Evolutionary conservation across 2,797 vertebrate species (phyloP).

Genomic region (Eulemur coronatus): DNA sequence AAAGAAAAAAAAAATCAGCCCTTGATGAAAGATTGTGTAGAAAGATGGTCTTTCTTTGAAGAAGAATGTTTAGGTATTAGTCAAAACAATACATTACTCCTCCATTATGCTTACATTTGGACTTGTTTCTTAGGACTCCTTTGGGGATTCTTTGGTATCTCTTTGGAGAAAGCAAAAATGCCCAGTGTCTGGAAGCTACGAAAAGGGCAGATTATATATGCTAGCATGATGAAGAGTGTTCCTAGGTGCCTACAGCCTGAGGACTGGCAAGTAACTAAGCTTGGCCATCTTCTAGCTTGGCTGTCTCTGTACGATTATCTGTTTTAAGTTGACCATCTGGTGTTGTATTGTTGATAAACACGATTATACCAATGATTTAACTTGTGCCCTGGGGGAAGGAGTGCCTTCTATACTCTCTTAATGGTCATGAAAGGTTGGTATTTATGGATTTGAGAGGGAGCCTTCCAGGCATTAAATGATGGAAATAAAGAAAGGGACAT

Average conservation of each 20-base stretch:
- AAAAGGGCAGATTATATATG: neutral
- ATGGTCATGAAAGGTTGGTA: conserved; percentile 9
- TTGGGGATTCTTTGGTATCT: neutral
- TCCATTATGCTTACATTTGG: neutral
- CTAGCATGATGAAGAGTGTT: neutral
- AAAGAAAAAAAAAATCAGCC: neutral
- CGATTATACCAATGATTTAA: conserved; percentile 8
- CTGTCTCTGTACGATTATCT: neutral
- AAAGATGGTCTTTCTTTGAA: neutral
- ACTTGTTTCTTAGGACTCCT: neutral
- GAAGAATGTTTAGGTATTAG: neutral
- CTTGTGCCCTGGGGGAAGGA: neutral
- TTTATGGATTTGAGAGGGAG: conserved; percentile 28
- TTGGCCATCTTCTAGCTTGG: neutral
- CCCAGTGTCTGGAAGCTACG: neutral
- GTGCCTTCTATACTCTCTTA: neutral
- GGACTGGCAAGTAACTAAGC: neutral
- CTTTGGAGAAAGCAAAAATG: neutral
- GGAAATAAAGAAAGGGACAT: conserved; percentile 22
- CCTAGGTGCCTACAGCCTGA: neutral
- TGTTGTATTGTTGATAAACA: neutral
- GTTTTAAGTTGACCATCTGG: neutral
- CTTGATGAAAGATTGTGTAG: neutral
- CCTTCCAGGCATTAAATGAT: neutral
- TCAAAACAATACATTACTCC: neutral